A percentile compares a stretch with the other conserved stretches of the same genome.
These are phyloP conservation scores for Drosophila yooni DNA, from an alignment of 2,888 invertebrate genomes.

Conservation along the genomic window DNA sequence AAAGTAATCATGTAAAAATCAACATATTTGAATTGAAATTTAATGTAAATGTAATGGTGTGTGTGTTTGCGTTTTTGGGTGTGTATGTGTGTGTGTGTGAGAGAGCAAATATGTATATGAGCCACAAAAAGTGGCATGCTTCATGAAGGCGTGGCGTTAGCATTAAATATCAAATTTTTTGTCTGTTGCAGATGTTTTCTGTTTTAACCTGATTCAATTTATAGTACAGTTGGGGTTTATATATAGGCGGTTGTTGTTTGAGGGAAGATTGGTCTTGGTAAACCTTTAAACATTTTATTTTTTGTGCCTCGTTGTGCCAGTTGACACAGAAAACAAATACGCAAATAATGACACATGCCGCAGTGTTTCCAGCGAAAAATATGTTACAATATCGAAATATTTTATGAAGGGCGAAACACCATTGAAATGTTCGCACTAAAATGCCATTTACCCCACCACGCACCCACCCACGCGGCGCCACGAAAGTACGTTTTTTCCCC, in stretches of 20 bases:
- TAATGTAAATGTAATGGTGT: constrained; percentile 70
- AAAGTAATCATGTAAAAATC: constrained; percentile 57
- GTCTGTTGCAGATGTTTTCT: constrained; percentile 15
- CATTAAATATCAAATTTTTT: constrained; percentile 39
- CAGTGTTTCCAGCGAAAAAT: constrained; percentile 42
- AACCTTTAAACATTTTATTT: constrained; percentile 35
- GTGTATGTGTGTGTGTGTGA: constrained; percentile 2
- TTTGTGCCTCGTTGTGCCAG: constrained; percentile 33
- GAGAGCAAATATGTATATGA: constrained; percentile 45
- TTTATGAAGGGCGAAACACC: constrained; percentile 59
- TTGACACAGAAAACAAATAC: constrained; percentile 56
- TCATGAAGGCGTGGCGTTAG: constrained; percentile 38
- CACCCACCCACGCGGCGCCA: neutral
- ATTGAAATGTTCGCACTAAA: constrained; percentile 40
- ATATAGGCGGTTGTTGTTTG: constrained; percentile 1
- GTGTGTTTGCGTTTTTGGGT: constrained; percentile 5
- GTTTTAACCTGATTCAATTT: constrained; percentile 50
- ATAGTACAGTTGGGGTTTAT: neutral
- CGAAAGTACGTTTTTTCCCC: constrained; percentile 15
- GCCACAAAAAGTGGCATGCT: constrained; percentile 14
- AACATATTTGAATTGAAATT: constrained; percentile 74
- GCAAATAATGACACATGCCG: constrained; percentile 67
- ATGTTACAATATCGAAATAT: constrained; percentile 78
- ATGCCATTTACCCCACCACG: neutral
- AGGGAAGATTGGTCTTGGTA: constrained; percentile 6